Conservation (phyloP, 2,113 vertebrate genomes). For the Malurus melanocephalus region DNA sequence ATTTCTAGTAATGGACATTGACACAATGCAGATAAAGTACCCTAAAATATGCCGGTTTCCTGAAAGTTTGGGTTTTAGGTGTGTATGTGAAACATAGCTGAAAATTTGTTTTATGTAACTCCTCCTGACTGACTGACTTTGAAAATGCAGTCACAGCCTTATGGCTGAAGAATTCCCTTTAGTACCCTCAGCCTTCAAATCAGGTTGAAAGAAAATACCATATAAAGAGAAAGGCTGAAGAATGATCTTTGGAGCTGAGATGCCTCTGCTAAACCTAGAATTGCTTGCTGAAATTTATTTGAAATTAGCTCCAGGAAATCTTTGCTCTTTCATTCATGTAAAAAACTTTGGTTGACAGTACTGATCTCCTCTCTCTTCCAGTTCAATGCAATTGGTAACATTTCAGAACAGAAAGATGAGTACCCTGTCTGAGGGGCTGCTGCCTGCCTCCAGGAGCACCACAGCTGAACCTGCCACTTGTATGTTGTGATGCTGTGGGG, state of each 20-base stretch:
- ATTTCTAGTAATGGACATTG: not conserved
- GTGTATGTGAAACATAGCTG: not conserved
- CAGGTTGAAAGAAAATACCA: not conserved
- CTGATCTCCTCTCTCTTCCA: not conserved
- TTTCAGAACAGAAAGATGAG: not conserved
- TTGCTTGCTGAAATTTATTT: not conserved
- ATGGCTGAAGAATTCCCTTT: not conserved
- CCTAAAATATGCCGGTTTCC: not conserved
- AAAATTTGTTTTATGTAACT: not conserved
- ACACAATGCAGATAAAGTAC: not conserved
- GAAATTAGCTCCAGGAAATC: not conserved
- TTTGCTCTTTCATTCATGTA: not conserved
- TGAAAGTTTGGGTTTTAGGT: not conserved
- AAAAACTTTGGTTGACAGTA: not conserved
- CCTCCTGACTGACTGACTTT: not conserved
- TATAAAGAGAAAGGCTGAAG: not conserved
- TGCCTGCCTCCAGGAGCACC: not conserved
- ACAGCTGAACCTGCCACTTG: not conserved
- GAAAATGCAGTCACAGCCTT: not conserved
- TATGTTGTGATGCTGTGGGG: rapidly evolving
- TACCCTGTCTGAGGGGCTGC: not conserved
- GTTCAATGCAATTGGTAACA: not conserved
- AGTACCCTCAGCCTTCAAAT: not conserved
- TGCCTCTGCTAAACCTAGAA: not conserved
- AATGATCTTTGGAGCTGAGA: not conserved